Conservation (phyloP, 2,797 vertebrate species). For the Denticeps clupeoides region DNA sequence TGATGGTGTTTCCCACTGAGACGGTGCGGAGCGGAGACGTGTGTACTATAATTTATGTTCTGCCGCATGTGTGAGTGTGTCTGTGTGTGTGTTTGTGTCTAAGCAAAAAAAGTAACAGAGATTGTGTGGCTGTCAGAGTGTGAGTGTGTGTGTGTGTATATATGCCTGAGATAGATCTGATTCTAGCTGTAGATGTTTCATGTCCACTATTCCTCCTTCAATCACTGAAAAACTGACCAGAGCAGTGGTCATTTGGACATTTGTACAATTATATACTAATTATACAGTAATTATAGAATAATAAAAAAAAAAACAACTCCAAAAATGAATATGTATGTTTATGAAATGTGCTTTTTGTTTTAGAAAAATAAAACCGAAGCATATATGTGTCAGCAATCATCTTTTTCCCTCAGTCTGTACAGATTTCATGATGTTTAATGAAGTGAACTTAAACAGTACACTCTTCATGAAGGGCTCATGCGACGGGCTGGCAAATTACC, state of each 20-base stretch:
- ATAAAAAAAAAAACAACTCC: too few relatives aligned
- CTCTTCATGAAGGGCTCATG: neutral
- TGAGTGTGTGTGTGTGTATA: constrained; percentile 8
- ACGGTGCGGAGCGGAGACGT: constrained; percentile 40
- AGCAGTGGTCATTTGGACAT: too few relatives aligned
- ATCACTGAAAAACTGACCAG: too few relatives aligned
- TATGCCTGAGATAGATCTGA: constrained; percentile 26
- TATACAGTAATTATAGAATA: too few relatives aligned
- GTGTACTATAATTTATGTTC: constrained; percentile 34
- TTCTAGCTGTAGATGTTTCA: constrained; percentile 6
- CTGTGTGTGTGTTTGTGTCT: neutral
- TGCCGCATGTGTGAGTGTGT: constrained; percentile 8
- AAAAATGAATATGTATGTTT: too few relatives aligned
- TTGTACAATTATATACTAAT: too few relatives aligned
- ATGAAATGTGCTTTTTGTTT: too few relatives aligned
- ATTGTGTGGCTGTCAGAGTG: neutral
- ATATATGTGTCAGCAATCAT: too few relatives aligned
- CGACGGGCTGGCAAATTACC: neutral
- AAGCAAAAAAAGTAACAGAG: neutral
- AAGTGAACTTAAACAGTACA: neutral
- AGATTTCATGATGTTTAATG: neutral
- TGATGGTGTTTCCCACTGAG: constrained; percentile 51
- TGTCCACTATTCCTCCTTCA: too few relatives aligned
- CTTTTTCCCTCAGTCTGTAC: too few relatives aligned
- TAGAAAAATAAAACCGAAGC: neutral